Evolutionary conservation across 2,888 invertebrate genomes (phyloP), one percentile per base, ranked within the genome.

Genomic region (Cheilosia urbana): DNA sequence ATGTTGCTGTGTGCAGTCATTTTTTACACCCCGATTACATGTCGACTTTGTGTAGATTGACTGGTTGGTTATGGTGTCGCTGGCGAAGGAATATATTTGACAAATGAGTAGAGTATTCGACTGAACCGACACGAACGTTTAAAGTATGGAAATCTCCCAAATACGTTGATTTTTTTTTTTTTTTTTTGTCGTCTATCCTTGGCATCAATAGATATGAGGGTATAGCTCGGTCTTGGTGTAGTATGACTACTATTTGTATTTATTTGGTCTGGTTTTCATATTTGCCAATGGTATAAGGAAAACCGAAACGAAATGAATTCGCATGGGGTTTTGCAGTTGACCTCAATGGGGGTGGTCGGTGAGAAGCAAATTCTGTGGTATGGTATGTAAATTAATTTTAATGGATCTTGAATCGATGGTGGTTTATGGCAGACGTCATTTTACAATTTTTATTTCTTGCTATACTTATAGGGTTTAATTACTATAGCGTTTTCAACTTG

Each of bases 1-100:
- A 87, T 87, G 87, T 87, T 83, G 87, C 87, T 83, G 87, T 47
- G 49, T 68, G 85, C 65, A 71, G 75, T 83, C 66, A 65, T 69
- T 84, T 80, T 83, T 83, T 73, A 71, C 58, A 69, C 27, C 57
- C 63, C 75, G 72, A 65, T 80, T 84, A 84, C 84, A 84, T 65
- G 58, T 57, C 73, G 84, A 75, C 69, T 84, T 82, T 73, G 51
- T 68, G 72, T 13, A 55, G 45, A 72, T 83, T 66, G 82, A 66
- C 66, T 60, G 66, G 62, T 77, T 60, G 65, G 24, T 55, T 55
- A 27, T 21, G 42, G 21, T 15, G 42, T 40, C 21, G 24, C 51
- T 15, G n/a, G n/a, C 13, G 49, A 34, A 17, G 21, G 68, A 68
- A 68, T 83, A 68, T 30, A 78, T 73, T 83, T 73, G 66, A 63